Base-by-base conservation (phyloP, 2,888 invertebrate species). In the Penaeus monodon region DNA sequence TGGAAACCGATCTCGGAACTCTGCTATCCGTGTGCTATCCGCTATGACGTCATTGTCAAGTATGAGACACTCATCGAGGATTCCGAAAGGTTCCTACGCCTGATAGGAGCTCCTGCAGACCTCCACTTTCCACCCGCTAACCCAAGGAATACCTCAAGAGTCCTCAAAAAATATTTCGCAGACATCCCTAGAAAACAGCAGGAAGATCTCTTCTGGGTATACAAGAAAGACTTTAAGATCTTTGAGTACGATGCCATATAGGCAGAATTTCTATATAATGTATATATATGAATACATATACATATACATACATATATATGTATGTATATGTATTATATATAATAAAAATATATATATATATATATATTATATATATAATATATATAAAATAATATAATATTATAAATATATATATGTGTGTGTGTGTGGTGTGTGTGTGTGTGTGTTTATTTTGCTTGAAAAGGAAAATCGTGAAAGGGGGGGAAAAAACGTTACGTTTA, bases 11-110 rank as follows among this genome's bases (percentile, higher is more conserved):
- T 97, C 90, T 93, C 94, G 88, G 95, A 95, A 86, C 93, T 98
- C 79, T 98, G 98, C 92, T 95, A 95, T 92, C 98, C 98, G 0
- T 98, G 98, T 92, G 93, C 94, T 44, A 94, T 98, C 90, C 95
- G 96, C 91, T 98, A 98, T 92, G 96, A 96, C 91, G 95, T 97
- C 91, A 95, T 98, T 90, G 97, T 97, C 91, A 97, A 97, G 93
- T 97, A 97, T 93, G 97, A 97, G 92, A 96, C 96, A 0, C 93
- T 98, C 12, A 93, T 96, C 63, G 96, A 96, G 91, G 98, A 98
- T 92, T 95, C 96, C 0, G 93, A 95, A 7, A 93, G 95, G 90
- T 94, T 94, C 90, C 94, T 95, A 0, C 38, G 79, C 7, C 27
- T 80, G 24, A 90, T 90, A 38, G 82, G 85, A 27, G 88, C 88